Percentiles rank a stretch among this genome's conserved stretches.
These are phyloP conservation scores for Grantiella picta DNA, from an alignment of 2,113 vertebrate genomes.

Conservation along the genomic window DNA sequence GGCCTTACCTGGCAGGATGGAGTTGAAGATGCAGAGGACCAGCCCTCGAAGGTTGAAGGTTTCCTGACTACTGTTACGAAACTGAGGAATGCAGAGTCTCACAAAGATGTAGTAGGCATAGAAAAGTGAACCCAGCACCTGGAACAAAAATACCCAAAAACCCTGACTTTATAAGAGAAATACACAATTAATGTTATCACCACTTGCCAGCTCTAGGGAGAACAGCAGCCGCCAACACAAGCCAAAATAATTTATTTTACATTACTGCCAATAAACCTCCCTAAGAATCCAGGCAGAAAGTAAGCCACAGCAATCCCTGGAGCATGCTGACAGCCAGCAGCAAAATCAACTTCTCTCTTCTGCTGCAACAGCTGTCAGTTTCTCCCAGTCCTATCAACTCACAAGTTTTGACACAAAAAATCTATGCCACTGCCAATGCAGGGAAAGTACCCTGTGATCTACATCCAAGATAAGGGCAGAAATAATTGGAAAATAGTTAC, in stretches of 20 bases:
- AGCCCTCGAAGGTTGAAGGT: conserved; percentile 86
- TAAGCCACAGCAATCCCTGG: neutral
- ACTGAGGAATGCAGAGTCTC: conserved; percentile 88
- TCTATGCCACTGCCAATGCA: neutral
- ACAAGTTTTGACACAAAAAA: neutral
- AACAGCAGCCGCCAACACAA: neutral
- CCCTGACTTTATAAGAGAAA: neutral
- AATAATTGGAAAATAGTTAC: neutral
- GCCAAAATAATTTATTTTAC: neutral
- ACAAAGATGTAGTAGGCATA: conserved; percentile 93
- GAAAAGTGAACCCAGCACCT: conserved; percentile 93
- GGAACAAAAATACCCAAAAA: neutral
- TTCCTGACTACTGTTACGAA: conserved; percentile 84
- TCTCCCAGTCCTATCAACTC: neutral
- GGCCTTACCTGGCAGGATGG: conserved; percentile 88
- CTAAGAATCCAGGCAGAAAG: neutral
- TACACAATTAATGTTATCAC: neutral
- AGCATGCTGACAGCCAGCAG: neutral
- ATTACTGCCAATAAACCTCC: neutral
- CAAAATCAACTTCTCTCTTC: neutral
- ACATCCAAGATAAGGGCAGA: neutral
- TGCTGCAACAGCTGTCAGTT: neutral
- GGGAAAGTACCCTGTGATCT: neutral
- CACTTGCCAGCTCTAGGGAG: neutral
- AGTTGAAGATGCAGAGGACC: conserved; percentile 94